Base-by-base conservation (phyloP, 2,113 vertebrate genomes). In the Eupsittula cactorum region DNA sequence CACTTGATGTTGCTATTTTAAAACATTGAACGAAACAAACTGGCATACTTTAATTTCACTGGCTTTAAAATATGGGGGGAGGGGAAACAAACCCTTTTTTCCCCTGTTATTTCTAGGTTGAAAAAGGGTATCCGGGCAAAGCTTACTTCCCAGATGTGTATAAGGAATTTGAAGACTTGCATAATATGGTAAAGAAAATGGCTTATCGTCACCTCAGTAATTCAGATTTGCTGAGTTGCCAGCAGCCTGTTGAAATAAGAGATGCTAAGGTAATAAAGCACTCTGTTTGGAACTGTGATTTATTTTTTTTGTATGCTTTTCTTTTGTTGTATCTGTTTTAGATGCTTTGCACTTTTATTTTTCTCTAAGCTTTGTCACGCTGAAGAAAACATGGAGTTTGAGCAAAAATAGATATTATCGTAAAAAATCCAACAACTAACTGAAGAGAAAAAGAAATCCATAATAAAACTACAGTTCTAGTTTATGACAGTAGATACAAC, bases 161-260 rank as follows among this genome's bases (percentile, higher is more conserved):
- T 71, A 98, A 96, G 35, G 99, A 99, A 92, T 99, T 99, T 86
- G 99, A 99, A 97, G 98, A 98, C 68, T 95, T 99, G 77, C 99
- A 99, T 90, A 94, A 92, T 52, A 98, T 98, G 94, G 98, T 99
- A 71, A 98, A 98, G 95, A 98, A 98, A 88, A 98, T 99, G 86
- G 99, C 98, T 82, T 98, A 98, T 65, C 99, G 99, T 47, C 98
- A 99, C 97, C 98, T 99, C 82, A 74, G 71, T 65, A 97, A 97
- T 63, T 96, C 98, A 6, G 94, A 97, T 78, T 88, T 93, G 47
- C 80, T 79, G 14, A 93, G 83, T 5, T 92, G 97, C 44, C 97
- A 97, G 65, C 93, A 98, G 50, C 97, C 98, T 7, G 94, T 99
- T 97, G 98, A 99, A 95, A 97, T 99, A 86, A 98, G 97, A 87